Percentiles rank a stretch among this genome's conserved stretches.
phyloP scores from a whole-genome alignment of 2,797 vertebrate genomes.

The Apodemus agrarius region DNA sequence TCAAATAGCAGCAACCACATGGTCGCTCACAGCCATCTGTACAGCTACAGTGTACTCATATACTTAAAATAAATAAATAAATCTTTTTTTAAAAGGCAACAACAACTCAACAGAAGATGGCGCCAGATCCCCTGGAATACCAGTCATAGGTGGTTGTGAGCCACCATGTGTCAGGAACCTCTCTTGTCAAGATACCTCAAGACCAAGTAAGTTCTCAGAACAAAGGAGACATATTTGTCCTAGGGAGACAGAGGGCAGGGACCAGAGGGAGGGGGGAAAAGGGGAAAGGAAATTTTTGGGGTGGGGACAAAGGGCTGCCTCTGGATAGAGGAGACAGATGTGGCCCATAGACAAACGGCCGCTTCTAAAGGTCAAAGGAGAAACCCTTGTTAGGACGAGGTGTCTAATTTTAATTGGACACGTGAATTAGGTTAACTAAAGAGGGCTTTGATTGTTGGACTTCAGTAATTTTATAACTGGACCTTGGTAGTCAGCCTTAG shows the following conservation, averaged over 20 bases:
- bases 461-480: background rate
- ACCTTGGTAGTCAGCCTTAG: background rate
- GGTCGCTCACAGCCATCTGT: no score
- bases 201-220: background rate
- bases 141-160: background rate
- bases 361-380: background rate
- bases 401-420: background rate
- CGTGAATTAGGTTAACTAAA: background rate
- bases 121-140: background rate
- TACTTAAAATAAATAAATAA: no score
- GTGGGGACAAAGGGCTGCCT: background rate
- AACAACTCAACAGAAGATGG: background rate
- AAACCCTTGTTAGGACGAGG: background rate
- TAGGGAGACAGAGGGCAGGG: background rate
- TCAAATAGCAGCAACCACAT: no score
- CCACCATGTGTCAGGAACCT: background rate
- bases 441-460: background rate
- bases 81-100: no score
- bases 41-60: no score
- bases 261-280: background rate
- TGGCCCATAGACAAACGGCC: background rate
- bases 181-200: background rate
- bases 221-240: background rate
- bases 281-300: background rate
- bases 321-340: background rate